Base-by-base conservation (phyloP, 2,113 vertebrate genomes). In the Gracilinanus agilis region DNA sequence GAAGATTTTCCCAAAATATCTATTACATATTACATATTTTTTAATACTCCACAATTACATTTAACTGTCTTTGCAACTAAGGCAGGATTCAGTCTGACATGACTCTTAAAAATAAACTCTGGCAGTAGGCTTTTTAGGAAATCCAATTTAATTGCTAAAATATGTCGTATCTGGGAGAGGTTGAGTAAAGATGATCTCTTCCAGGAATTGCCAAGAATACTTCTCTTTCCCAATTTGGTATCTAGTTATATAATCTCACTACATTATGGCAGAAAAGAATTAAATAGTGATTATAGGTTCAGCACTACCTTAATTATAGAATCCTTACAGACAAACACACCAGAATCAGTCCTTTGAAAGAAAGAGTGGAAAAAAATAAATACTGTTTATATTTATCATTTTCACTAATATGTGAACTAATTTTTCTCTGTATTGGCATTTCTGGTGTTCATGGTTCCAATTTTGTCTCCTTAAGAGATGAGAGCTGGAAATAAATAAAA, bases 381-480 rank as follows among this genome's bases (percentile, higher is more conserved):
- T 0, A 53, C 0, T 0, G 88, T 93, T 90, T 9, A 89, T 92
- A 0, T 67, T 12, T 49, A 7, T 44, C 93, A 92, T 53, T 13
- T 25, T 58, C 1, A 1, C 61, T 11, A 90, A 53, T 95, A 3
- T 92, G 49, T 91, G 24, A 92, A 53, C 25, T 95, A 93, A 94
- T 93, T 55, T 55, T 97, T 24, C 19, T 98, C 53, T 75, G 53
- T 94, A 94, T 93, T 95, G 13, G 2, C 58, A 92, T 97, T 98
- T 96, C 55, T 89, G 89, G 49, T 91, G 55, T 93, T 55, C 91
- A 7, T 95, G 1, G n/a, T 96, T 97, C 25, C 44, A 10, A 21
- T 67, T 21, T 91, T 7, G 0, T 0, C 19, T 3, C 93, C 53
- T 88, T 75, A 93, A 91, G 54, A 95, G 91, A 91, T 58, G 1